Base-by-base conservation (phyloP, 1,140 invertebrate genomes). In the Lanistes nyassanus region DNA sequence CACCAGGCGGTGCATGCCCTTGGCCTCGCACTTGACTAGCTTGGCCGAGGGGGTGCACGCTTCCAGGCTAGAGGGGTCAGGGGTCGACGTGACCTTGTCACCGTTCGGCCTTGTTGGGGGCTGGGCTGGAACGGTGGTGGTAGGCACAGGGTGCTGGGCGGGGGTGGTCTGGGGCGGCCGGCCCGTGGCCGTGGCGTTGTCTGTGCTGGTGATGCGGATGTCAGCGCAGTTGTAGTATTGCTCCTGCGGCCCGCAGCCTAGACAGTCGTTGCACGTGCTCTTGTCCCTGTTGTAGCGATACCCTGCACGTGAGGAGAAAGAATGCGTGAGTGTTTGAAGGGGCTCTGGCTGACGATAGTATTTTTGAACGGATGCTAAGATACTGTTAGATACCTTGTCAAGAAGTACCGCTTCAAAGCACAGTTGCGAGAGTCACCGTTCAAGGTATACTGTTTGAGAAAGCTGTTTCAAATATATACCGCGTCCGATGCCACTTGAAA, bases 141-240 rank as follows among this genome's bases (percentile, higher is more conserved):
- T 66, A 26, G 75, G 0, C 0, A 36, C 37, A 2, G 21, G 53
- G 0, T 4, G 5, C 62, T 13, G 3, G 23, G 56, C 39, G 23
- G 60, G 34, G n/a, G 39, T 69, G 19, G 56, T 37, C 19, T 56
- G 36, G 29, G 13, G 68, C 1, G 29, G 37, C 0, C 31, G 39
- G 62, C 31, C 29, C 66, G 58, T 71, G 55, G 34, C 51, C 13
- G 60, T 60, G 36, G 19, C 21, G 36, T 29, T 58, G 26, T 26
- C n/a, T 39, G 47, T 26, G n/a, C 69, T 19, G 29, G 65, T 23
- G 51, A 73, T 66, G 6, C 72, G 39, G 67, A 77, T 75, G 51
- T 80, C 78, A 16, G 78, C 78, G 56, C 78, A 79, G 71, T 81
- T 79, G 71, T 75, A 64, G 69, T 64, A 79, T 42, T 53, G 62